Base-by-base conservation (phyloP, 2,888 invertebrate species). In the Aleiodes alternator region DNA sequence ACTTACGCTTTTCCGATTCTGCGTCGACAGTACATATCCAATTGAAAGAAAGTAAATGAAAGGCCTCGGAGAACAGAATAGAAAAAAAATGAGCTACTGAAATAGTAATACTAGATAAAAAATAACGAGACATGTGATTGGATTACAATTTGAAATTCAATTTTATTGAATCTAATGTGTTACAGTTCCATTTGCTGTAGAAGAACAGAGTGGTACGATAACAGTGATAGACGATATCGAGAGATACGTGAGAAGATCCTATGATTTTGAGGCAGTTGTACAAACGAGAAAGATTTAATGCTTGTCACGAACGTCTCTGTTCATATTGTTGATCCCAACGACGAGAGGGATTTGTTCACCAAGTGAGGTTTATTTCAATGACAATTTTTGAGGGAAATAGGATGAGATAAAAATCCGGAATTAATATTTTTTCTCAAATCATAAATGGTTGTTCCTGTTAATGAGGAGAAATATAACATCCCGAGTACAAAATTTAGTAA, bases 151-250 rank as follows among this genome's bases (percentile, higher is more conserved):
- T 48, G 50, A 64, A 9, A 55, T 66, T 59, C 23, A 61, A 8
- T 55, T 29, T 53, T 16, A 16, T n/a, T 56, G 23, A 56, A 56
- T 56, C 23, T 16, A 14, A 57, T n/a, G 8, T 76, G 77, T 91
- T 90, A 12, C 89, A 95, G 96, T 96, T n/a, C 97, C 97, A 4
- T 97, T 97, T 89, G 96, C 96, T 4, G 96, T 97, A 31, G 97
- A 97, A 90, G 96, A 97, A 87, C 92, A 94, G 77, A 95, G 96
- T 0, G 97, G 97, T 4, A 95, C 96, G 0, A 96, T 97, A 64
- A 96, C 96, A 1, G 96, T 97, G 0, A 94, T 96, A 74, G 93
- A 95, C 48, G 93, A 94, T 76, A 90, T 96, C 56, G 90, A 92
- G 0, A 94, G 94, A 81, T 96, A 93, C 84, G 91, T 92, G 31